Conservation (phyloP, 1,140 invertebrate species). For the Drosophila obscura region DNA sequence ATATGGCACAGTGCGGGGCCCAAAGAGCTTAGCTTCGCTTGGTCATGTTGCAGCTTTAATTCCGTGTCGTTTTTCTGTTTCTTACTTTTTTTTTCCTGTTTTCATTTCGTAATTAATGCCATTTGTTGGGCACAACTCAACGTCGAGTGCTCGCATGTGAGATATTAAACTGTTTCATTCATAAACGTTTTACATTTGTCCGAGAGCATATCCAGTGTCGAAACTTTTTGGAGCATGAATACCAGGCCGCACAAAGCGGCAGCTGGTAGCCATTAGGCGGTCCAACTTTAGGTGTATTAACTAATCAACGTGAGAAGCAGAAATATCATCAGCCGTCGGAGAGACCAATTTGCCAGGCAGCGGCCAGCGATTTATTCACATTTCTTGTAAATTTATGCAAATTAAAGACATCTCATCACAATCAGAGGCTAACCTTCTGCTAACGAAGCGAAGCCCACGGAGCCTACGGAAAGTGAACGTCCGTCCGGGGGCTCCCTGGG, state of each 20-base stretch:
- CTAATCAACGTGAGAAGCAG: constrained; percentile 70
- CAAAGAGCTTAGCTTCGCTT: constrained; percentile 4
- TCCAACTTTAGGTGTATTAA: constrained; percentile 11
- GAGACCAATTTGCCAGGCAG: constrained; percentile 50
- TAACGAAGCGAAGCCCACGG: constrained; percentile 38
- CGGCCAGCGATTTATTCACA: constrained; percentile 41
- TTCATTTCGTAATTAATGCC: constrained; percentile 65
- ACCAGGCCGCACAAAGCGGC: constrained; percentile 25
- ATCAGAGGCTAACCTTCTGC: constrained; percentile 36
- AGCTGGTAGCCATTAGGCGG: constrained; percentile 23
- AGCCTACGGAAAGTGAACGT: constrained; percentile 58
- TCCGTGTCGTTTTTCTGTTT: constrained; percentile 11
- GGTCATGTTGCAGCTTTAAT: constrained; percentile 60
- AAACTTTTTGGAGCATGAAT: constrained; percentile 72
- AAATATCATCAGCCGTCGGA: background rate
- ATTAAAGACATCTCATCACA: constrained; percentile 49
- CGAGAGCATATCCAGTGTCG: constrained; percentile 48
- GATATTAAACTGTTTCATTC: constrained; percentile 51
- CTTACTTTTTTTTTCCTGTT: background rate
- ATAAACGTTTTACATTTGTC: constrained; percentile 31
- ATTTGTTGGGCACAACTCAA: constrained; percentile 50
- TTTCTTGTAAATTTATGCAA: constrained; percentile 62
- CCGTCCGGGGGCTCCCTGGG: constrained; percentile 5
- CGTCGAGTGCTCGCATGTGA: constrained; percentile 26
- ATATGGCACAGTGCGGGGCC: constrained; percentile 40